Evolutionary conservation across 2,113 vertebrate genomes (phyloP), one percentile per base, ranked within the genome.

Genomic region (Bombycilla garrulus): DNA sequence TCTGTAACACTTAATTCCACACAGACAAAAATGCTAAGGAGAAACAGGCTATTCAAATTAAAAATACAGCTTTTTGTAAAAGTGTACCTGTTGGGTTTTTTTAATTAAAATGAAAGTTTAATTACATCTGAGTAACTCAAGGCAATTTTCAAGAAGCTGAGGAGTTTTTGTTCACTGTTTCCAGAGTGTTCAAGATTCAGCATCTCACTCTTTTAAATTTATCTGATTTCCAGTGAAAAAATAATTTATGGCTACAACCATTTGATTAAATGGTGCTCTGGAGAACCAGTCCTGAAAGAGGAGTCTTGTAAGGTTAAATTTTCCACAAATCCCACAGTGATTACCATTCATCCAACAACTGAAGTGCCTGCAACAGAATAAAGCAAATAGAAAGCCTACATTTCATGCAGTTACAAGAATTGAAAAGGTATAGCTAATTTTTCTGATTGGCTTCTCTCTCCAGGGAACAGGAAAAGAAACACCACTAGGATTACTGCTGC

Each of bases 91-190:
- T 67, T 66, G 81, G 36, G 53, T 48, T 29, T 86, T 73, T 61
- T 12, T 0, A 38, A 51, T 2, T 0, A 64, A 76, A 96, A 64
- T 18, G 31, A 88, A 94, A 70, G 36, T 81, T 95, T 96, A 92
- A 97, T 95, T 95, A 84, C 78, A 28, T 70, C 57, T 60, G 42
- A 70, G 66, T 60, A 77, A 77, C 80, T 94, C 18, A 40, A 87
- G 50, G 73, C 58, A 85, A 57, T 94, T 94, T 93, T 77, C 74
- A 91, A 90, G 57, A 74, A 93, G 62, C 54, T 1, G 0, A 38
- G 69, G 76, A 86, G 73, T 3, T 88, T 73, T 58, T 81, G 29
- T 76, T 94, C 81, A 61, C n/a, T 2, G 0, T 24, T 95, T 89
- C 64, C 78, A 31, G 4, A 81, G 35, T 17, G 7, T 36, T 84